These are phyloP conservation scores for Hemaris fuciformis DNA, from an alignment of 2,888 invertebrate species.

Conservation along the genomic window DNA sequence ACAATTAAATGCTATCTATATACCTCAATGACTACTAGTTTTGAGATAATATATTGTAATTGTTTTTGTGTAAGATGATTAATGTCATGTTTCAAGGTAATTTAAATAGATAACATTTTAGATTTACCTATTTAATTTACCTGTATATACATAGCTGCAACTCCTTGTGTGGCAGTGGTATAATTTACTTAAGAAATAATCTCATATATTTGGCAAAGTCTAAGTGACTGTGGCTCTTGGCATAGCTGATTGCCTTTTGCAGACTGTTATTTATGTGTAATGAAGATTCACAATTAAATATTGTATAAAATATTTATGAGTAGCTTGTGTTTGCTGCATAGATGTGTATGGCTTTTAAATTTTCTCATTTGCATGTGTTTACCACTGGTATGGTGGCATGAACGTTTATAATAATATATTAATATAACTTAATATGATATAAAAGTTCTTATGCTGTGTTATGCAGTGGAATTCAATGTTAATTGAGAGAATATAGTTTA, in stretches of 20 bases:
- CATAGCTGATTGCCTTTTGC: background rate
- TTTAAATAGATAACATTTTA: slow-evolving; percentile 20
- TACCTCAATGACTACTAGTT: slow-evolving; percentile 37
- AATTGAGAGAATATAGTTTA: background rate
- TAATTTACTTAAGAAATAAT: background rate
- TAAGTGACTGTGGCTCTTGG: background rate
- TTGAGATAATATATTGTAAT: slow-evolving; percentile 34
- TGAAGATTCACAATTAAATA: background rate
- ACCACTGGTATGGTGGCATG: background rate
- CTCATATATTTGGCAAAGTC: background rate
- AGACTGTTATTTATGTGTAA: slow-evolving; percentile 8
- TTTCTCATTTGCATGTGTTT: background rate
- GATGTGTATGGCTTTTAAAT: background rate
- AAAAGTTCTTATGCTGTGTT: background rate
- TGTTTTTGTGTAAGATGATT: slow-evolving; percentile 25
- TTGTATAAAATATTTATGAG: background rate
- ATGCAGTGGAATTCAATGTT: background rate
- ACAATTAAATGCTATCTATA: slow-evolving; percentile 30
- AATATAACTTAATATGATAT: background rate
- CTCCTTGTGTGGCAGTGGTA: background rate
- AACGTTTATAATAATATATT: background rate
- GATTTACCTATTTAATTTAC: slow-evolving; percentile 25
- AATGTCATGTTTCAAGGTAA: slow-evolving; percentile 27
- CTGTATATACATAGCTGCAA: background rate
- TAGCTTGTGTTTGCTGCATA: slow-evolving; percentile 1